Evolutionary conservation across 2,888 invertebrate species (phyloP).

Genomic region (Nephrocerus scutellatus): DNA sequence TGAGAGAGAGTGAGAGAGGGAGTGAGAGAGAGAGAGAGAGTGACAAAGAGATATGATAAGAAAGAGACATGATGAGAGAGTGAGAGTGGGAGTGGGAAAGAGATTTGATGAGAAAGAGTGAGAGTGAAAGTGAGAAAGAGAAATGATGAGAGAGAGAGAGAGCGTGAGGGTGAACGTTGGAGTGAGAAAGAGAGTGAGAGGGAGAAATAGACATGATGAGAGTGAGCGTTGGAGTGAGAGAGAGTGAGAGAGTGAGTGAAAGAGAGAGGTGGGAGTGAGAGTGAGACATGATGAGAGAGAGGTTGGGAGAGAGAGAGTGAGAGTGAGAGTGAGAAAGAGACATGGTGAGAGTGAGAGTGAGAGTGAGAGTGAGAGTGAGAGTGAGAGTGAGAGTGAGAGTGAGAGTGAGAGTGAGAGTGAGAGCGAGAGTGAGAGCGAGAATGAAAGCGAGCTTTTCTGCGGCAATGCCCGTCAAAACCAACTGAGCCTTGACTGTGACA

Average conservation of each 20-base stretch:
- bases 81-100: not conserved
- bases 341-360: not conserved
- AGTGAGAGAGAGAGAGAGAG: not conserved
- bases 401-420: not conserved
- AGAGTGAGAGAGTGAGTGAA: not conserved
- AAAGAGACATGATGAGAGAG: not conserved
- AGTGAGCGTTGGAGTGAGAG: not conserved
- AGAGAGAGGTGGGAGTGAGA: not conserved
- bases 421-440: not conserved
- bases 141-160: not conserved
- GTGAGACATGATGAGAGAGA: not conserved
- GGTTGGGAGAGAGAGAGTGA: not conserved
- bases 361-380: not conserved
- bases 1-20: not conserved
- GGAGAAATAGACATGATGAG: not conserved
- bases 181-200: not conserved
- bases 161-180: not conserved
- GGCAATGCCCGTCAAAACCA: no score
- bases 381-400: not conserved
- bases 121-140: not conserved
- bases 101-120: not conserved
- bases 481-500: no score
- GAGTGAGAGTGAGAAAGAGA: not conserved
- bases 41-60: not conserved
- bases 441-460: constrained; percentile 11